Base-by-base conservation (phyloP, 2,113 vertebrate genomes). In the Prochilodus magdalenae region DNA sequence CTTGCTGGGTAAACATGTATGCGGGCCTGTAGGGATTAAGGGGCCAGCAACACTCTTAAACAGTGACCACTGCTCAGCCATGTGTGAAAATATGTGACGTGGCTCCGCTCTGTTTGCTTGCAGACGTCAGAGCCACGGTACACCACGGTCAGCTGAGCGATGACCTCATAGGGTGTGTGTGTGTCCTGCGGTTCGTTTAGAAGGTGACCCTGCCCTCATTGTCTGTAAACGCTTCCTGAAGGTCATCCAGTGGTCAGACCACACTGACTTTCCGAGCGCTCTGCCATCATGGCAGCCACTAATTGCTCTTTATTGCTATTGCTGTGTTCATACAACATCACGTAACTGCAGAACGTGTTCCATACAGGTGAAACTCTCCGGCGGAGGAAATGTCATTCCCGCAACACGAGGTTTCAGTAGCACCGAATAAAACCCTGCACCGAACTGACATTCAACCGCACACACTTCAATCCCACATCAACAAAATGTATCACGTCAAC, bases 151-250 rank as follows among this genome's bases (percentile, higher is more conserved):
- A 75, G 77, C 70, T 79, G 82, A 83, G 67, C 55, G 63, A 60
- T 84, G 70, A 84, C 51, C 73, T 84, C 62, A 79, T 60, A 70
- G 75, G 71, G 57, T 53, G 60, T 65, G 82, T 78, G 82, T 74
- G 70, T 78, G 62, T 79, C 70, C 33, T 57, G 36, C 51, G 16
- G 27, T 18, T 60, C 69, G 40, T 70, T 66, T 60, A 67, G 77
- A 84, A 84, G 76, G 82, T 79, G 82, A 84, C 82, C 82, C 73
- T 84, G 62, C 77, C 71, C 71, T 74, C 77, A 75, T 84, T 84
- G 77, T 79, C 77, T 79, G 73, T 79, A 84, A 79, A 84, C 72
- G 74, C 62, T 71, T 74, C 51, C 63, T 79, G 65, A 36, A 83
- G 73, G 77, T 83, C 80, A 85, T 73, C 75, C 80, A 78, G 71